Percentiles rank a stretch among this genome's conserved stretches.
phyloP scores from a whole-genome alignment of 2,113 vertebrate genomes.

The Danio rerio region GRCz12tu NC_133199.1:9062001-9062500 shows the following conservation, averaged over 20 bases:
- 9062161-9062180: slow-evolving; percentile 60
- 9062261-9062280: slow-evolving; percentile 46
- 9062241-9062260: slow-evolving; percentile 8
- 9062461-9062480: slow-evolving; percentile 83
- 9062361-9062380: slow-evolving; percentile 84
- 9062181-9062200: slow-evolving; percentile 55
- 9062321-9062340: slow-evolving; percentile 67
- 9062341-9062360: slow-evolving; percentile 81
- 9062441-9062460: slow-evolving; percentile 67
- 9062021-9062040: neutral
- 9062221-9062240: slow-evolving; percentile 8
- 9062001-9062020: no score
- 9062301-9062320: slow-evolving; percentile 64
- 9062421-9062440: slow-evolving; percentile 78
- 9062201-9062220: slow-evolving; percentile 60
- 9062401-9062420: slow-evolving; percentile 78
- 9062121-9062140: slow-evolving; percentile 11
- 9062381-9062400: slow-evolving; percentile 80
- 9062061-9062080: neutral
- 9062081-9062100: neutral
- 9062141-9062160: slow-evolving; percentile 49
- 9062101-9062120: neutral
- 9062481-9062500: slow-evolving; percentile 79
- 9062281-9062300: slow-evolving; percentile 64
- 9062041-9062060: neutral